A percentile compares a stretch with the other conserved stretches of the same genome.
Evolutionary conservation across 1,140 invertebrate genomes (phyloP).

Genomic region (Brachionus plicatilis): DNA sequence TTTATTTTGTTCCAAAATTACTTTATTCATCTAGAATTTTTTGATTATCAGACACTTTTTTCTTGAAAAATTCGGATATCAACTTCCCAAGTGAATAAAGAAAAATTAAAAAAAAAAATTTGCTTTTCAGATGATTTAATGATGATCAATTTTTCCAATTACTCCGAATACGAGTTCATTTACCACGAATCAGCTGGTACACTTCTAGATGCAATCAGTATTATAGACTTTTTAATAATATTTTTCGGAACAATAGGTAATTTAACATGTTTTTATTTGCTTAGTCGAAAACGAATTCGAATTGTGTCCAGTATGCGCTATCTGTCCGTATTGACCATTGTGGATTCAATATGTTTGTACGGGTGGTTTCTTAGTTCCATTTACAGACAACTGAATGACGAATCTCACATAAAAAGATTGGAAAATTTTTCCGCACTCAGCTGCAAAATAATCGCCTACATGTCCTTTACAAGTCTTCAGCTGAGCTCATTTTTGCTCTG

Average conservation of each 20-base stretch:
- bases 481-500: constrained; percentile 27
- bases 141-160: neutral
- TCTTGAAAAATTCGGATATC: neutral
- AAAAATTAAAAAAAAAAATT: neutral
- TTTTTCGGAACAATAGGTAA: constrained; percentile 28
- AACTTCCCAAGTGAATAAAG: neutral
- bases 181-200: neutral
- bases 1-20: neutral
- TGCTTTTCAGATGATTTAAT: neutral
- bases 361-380: constrained; percentile 31
- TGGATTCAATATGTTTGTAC: neutral
- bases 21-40: neutral
- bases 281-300: neutral
- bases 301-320: constrained; percentile 16
- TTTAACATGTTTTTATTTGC: constrained; percentile 23
- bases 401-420: neutral
- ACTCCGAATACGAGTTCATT: neutral
- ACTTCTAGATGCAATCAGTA: neutral
- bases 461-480: constrained; percentile 18
- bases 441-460: constrained; percentile 12
- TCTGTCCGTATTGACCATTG: neutral
- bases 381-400: constrained; percentile 23
- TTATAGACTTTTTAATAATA: constrained; percentile 24
- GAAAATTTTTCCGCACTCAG: constrained; percentile 10
- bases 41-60: neutral